Percentiles rank a stretch among this genome's conserved stretches.
These are phyloP conservation scores for Cerceris rybyensis DNA, from an alignment of 2,888 invertebrate species.

Conservation along the genomic window DNA sequence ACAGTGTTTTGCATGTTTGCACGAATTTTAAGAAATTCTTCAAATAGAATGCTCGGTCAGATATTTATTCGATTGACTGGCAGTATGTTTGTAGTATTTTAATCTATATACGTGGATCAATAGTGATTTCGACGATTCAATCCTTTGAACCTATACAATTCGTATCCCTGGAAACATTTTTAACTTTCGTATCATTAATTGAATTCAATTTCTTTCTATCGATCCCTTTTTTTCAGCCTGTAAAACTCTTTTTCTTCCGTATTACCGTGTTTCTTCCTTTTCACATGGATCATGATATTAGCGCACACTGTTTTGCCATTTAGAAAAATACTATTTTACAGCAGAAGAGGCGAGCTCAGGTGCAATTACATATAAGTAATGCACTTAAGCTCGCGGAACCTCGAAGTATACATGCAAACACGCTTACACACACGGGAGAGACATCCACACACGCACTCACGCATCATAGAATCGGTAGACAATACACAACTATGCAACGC, in stretches of 20 bases:
- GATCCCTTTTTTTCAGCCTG: neutral
- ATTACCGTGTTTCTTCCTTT: slow-evolving; percentile 14
- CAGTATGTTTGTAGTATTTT: slow-evolving; percentile 62
- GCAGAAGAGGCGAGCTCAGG: slow-evolving; percentile 50
- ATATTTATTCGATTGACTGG: slow-evolving; percentile 55
- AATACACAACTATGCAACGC: slow-evolving; percentile 31
- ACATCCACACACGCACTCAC: slow-evolving; percentile 28
- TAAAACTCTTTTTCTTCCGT: slow-evolving; percentile 9
- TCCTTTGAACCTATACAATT: slow-evolving; percentile 1
- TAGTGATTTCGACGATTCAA: slow-evolving; percentile 34
- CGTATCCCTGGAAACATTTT: slow-evolving; percentile 6
- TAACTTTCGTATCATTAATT: neutral
- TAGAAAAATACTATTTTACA: slow-evolving; percentile 80
- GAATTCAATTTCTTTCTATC: slow-evolving; percentile 5
- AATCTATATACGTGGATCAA: slow-evolving; percentile 61
- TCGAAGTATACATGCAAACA: slow-evolving; percentile 47
- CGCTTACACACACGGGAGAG: slow-evolving; percentile 32
- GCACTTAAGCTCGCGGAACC: slow-evolving; percentile 30
- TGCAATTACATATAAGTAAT: slow-evolving; percentile 24
- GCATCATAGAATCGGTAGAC: slow-evolving; percentile 40
- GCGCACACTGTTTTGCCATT: slow-evolving; percentile 66
- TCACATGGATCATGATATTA: slow-evolving; percentile 32
- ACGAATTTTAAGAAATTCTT: slow-evolving; percentile 36
- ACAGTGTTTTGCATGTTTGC: slow-evolving; percentile 47
- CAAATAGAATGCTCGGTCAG: slow-evolving; percentile 28